Conservation (phyloP, 2,888 invertebrate genomes). For the Pegoplata infirma region DNA sequence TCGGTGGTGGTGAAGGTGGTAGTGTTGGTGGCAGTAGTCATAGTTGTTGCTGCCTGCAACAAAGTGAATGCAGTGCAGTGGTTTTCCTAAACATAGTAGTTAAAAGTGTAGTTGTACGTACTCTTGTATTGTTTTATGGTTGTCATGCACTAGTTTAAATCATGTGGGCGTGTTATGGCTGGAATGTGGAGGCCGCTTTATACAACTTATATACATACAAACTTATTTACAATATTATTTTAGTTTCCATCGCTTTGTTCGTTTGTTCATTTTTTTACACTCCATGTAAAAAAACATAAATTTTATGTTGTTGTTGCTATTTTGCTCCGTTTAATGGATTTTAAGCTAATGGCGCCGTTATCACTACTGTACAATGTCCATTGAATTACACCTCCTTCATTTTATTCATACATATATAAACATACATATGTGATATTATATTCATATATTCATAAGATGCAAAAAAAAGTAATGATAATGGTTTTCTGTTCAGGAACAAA, state of each 20-base stretch:
- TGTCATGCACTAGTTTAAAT: slow-evolving; percentile 58
- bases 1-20: background rate
- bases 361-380: slow-evolving; percentile 50
- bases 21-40: background rate
- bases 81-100: no score
- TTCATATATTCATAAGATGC: background rate
- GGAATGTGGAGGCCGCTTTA: slow-evolving; percentile 62
- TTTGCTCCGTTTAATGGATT: slow-evolving; percentile 31
- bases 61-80: background rate
- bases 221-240: slow-evolving; percentile 4
- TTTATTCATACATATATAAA: background rate
- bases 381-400: slow-evolving; percentile 54
- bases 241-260: slow-evolving; percentile 9
- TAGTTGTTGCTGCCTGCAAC: background rate
- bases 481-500: background rate
- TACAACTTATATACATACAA: no score
- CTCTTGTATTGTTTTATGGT: slow-evolving; percentile 19
- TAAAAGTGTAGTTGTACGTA: no score
- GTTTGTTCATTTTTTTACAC: slow-evolving; percentile 36
- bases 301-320: slow-evolving; percentile 3
- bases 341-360: slow-evolving; percentile 61
- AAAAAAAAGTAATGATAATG: slow-evolving; percentile 8
- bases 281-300: slow-evolving; percentile 23
- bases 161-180: slow-evolving; percentile 59
- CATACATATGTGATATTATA: no score